Conservation (phyloP, 2,888 invertebrate species). For the Pegoplata infirma region DNA sequence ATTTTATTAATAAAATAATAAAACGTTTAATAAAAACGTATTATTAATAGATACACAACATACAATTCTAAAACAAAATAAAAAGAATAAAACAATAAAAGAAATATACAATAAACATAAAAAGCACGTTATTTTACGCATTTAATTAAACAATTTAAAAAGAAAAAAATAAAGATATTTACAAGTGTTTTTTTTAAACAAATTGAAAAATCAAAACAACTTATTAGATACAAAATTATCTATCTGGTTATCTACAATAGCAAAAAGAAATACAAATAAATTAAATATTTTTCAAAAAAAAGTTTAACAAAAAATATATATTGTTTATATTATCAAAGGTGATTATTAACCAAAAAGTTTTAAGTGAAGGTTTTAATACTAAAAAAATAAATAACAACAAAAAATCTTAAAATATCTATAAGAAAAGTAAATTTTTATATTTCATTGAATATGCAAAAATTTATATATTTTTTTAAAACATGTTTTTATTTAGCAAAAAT, state of each 20-base stretch:
- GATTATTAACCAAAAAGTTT: not conserved
- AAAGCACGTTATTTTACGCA: conserved; percentile 15
- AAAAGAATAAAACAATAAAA: not conserved
- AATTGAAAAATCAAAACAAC: no score
- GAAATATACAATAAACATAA: not conserved
- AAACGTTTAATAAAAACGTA: not conserved
- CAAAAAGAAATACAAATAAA: not conserved
- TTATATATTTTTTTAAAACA: no score
- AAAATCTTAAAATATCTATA: not conserved
- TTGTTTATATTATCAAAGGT: not conserved
- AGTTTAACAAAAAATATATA: no score
- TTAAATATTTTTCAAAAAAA: no score
- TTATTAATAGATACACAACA: not conserved
- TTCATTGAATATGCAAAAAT: no score
- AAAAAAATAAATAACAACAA: not conserved
- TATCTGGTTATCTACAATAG: not conserved
- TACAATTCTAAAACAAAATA: not conserved
- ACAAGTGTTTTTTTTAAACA: not conserved
- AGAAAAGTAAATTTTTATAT: no score
- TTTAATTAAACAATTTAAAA: not conserved
- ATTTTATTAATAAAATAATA: not conserved
- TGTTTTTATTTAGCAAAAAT: no score
- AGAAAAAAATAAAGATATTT: not conserved
- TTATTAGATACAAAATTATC: not conserved
- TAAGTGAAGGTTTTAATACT: not conserved